Percentiles rank a stretch among this genome's conserved stretches.
Evolutionary conservation across 2,797 vertebrate species (phyloP).

Genomic region (Lepilemur septentrionalis): DNA sequence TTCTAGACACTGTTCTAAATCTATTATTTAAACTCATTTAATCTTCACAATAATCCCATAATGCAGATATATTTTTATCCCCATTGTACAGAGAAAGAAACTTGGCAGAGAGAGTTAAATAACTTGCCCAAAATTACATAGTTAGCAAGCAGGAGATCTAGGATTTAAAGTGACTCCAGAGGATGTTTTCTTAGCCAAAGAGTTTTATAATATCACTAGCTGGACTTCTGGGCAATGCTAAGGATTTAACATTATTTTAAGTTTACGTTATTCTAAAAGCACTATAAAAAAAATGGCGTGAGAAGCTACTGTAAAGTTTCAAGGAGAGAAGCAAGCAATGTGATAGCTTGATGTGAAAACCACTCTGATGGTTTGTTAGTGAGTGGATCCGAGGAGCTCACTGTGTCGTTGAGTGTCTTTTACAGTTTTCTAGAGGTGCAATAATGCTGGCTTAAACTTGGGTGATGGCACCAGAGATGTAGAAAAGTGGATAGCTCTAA

Average conservation of each 20-base stretch:
- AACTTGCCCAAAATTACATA: conserved; percentile 39
- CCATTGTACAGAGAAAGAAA: conserved; percentile 6
- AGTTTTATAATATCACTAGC: background rate
- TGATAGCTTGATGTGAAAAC: background rate
- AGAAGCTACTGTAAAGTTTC: background rate
- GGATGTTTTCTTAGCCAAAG: conserved; percentile 32
- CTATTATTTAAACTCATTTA: conserved; percentile 31
- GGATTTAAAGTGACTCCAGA: conserved; percentile 40
- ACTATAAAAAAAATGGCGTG: background rate
- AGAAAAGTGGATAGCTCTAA: background rate
- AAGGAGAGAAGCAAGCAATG: background rate
- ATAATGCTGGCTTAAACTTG: background rate
- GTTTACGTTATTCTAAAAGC: conserved; percentile 6
- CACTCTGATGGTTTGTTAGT: background rate
- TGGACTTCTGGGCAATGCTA: background rate
- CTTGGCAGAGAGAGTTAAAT: conserved; percentile 29
- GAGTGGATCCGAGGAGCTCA: background rate
- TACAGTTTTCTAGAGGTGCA: background rate
- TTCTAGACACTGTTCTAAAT: background rate
- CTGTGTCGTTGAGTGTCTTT: background rate
- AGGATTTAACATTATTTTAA: conserved; percentile 17
- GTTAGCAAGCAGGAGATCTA: conserved; percentile 36
- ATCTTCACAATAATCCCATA: background rate
- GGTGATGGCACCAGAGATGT: background rate
- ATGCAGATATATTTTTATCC: background rate